Percentiles rank a stretch among this genome's conserved stretches.
Evolutionary conservation across 2,888 invertebrate species (phyloP).

Genomic region (Tuta absoluta): DNA sequence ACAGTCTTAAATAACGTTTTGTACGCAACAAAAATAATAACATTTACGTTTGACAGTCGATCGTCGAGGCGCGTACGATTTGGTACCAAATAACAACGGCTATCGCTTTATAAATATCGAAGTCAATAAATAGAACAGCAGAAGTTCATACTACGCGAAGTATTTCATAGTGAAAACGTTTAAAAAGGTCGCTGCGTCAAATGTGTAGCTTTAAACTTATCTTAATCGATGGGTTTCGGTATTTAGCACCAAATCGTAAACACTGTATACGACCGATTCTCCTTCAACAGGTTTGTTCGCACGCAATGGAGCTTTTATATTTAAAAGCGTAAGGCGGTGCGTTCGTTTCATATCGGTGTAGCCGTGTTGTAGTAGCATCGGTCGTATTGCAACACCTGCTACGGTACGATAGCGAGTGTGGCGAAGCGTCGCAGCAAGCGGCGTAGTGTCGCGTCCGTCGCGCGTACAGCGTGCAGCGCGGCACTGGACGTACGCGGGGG

Average conservation of each 20-base stretch:
- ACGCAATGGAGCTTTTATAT: neutral
- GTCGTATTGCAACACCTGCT: neutral
- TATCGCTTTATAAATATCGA: conserved; percentile 1
- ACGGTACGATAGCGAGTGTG: too few relatives aligned
- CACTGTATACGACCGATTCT: neutral
- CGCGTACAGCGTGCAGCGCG: conserved; percentile 13
- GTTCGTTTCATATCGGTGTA: neutral
- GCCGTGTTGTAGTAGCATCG: neutral
- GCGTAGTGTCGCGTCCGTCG: conserved; percentile 40
- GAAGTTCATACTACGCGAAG: neutral
- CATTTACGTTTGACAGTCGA: conserved; percentile 51
- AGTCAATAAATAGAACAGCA: neutral
- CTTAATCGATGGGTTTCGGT: neutral
- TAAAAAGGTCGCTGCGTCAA: neutral
- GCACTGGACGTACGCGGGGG: conserved; percentile 28
- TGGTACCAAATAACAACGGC: conserved; percentile 4
- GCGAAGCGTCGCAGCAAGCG: conserved; percentile 61
- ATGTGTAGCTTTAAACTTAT: neutral
- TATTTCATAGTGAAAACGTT: neutral
- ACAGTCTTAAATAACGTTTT: conserved; percentile 77
- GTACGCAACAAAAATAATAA: conserved; percentile 76
- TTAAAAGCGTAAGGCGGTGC: conserved; percentile 4
- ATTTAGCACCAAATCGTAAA: conserved; percentile 18
- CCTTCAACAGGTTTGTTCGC: neutral
- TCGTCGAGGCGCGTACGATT: conserved; percentile 33